phyloP scores from a whole-genome alignment of 2,888 invertebrate species.

The Stenurella melanura region DNA sequence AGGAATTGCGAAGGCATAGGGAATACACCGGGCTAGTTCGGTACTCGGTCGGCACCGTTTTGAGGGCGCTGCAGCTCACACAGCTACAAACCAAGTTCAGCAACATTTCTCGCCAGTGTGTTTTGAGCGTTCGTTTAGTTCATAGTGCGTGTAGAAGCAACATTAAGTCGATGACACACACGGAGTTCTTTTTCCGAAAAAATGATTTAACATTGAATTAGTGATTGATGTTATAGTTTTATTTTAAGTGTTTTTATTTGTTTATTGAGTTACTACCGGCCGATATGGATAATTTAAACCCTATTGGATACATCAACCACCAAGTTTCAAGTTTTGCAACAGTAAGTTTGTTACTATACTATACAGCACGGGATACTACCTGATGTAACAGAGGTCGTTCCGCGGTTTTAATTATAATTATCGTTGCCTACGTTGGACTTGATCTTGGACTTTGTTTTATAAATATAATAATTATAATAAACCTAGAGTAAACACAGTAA shows the following conservation, averaged over 20 bases:
- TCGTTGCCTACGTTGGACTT: slow-evolving; percentile 48
- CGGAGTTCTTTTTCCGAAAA: slow-evolving; percentile 37
- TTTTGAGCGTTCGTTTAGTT: slow-evolving; percentile 27
- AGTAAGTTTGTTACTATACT: slow-evolving; percentile 20
- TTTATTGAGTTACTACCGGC: slow-evolving; percentile 21
- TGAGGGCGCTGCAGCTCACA: slow-evolving; percentile 25
- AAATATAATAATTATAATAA: slow-evolving; percentile 5
- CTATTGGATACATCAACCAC: slow-evolving; percentile 32
- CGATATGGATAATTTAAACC: slow-evolving; percentile 35
- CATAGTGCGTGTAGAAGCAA: slow-evolving; percentile 24
- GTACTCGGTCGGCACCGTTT: slow-evolving; percentile 24
- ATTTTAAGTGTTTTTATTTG: slow-evolving; percentile 49
- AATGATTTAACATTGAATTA: slow-evolving; percentile 49
- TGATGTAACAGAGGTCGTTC: slow-evolving; percentile 48
- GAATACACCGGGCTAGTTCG: slow-evolving; percentile 27
- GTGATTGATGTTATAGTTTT: slow-evolving; percentile 49
- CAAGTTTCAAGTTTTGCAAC: slow-evolving; percentile 36
- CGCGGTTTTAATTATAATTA: slow-evolving; percentile 49
- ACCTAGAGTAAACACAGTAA: background rate
- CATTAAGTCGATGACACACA: slow-evolving; percentile 28
- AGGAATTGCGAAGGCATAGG: slow-evolving; percentile 8
- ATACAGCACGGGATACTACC: slow-evolving; percentile 29
- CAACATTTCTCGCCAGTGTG: slow-evolving; percentile 39
- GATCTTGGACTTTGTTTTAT: slow-evolving; percentile 54
- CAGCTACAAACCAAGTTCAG: slow-evolving; percentile 29